A percentile compares a stretch with the other conserved stretches of the same genome.
Evolutionary conservation across 2,888 invertebrate genomes (phyloP).

Genomic region (Watsonalla binaria): DNA sequence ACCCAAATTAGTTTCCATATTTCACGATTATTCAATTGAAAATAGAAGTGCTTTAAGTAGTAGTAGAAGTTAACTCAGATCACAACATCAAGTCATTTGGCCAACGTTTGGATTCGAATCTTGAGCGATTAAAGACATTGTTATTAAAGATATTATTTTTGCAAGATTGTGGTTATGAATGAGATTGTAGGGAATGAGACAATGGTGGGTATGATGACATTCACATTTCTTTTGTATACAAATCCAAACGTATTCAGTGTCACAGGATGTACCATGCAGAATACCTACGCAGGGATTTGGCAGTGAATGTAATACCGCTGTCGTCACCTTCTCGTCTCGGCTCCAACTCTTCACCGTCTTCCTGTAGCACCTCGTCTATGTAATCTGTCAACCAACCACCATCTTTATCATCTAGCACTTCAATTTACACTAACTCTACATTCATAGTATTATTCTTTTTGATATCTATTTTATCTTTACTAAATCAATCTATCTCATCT

Average conservation of each 20-base stretch:
- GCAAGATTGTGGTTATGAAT: neutral
- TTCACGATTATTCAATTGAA: conserved; percentile 31
- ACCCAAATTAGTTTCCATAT: conserved; percentile 18
- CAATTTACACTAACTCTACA: too few relatives aligned
- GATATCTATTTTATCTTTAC: too few relatives aligned
- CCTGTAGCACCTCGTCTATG: conserved; percentile 89
- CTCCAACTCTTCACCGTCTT: conserved; percentile 72
- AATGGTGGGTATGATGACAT: neutral
- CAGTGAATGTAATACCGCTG: conserved; percentile 93
- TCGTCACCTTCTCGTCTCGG: conserved; percentile 83
- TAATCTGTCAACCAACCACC: conserved; percentile 80
- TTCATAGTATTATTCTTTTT: too few relatives aligned
- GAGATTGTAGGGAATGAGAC: too few relatives aligned
- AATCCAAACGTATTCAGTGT: conserved; percentile 52
- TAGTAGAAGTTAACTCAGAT: conserved; percentile 29
- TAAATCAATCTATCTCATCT: too few relatives aligned
- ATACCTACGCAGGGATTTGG: conserved; percentile 91
- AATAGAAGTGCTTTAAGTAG: conserved; percentile 37
- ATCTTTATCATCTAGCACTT: neutral
- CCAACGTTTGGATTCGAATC: conserved; percentile 50
- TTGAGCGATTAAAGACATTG: neutral
- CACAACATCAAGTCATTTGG: conserved; percentile 40
- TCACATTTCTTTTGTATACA: conserved; percentile 31
- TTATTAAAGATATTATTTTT: too few relatives aligned
- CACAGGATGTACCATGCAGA: conserved; percentile 59